A percentile compares a stretch with the other conserved stretches of the same genome.
Conservation (phyloP, 2,888 invertebrate genomes). For the Platycheirus rosarum region DNA sequence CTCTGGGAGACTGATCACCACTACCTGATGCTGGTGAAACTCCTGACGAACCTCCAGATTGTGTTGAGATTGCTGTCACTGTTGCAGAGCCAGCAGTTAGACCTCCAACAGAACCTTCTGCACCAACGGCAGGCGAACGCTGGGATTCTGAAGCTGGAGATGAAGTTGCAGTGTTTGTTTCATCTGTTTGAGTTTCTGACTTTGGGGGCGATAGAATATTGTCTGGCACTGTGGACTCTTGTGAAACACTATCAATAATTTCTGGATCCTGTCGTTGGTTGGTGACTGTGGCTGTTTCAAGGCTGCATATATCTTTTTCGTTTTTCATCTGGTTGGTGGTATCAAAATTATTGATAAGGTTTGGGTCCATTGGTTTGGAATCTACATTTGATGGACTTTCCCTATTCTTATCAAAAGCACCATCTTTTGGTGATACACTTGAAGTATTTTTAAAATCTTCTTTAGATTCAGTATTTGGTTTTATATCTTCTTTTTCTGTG, state of each 20-base stretch:
- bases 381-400: conserved; percentile 19
- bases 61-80: conserved; percentile 33
- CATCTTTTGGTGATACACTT: conserved; percentile 59
- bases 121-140: conserved; percentile 76
- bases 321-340: conserved; percentile 48
- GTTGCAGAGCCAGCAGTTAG: conserved; percentile 30
- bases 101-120: conserved; percentile 19
- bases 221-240: conserved; percentile 77
- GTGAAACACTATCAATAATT: conserved; percentile 66
- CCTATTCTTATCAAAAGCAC: conserved; percentile 6
- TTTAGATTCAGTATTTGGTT: conserved; percentile 22
- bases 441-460: conserved; percentile 18
- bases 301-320: conserved; percentile 42
- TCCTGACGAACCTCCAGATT: conserved; percentile 56
- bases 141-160: conserved; percentile 80
- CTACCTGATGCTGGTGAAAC: conserved; percentile 67
- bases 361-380: conserved; percentile 18
- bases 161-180: conserved; percentile 80
- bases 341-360: conserved; percentile 32
- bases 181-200: conserved; percentile 81
- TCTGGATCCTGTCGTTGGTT: conserved; percentile 62
- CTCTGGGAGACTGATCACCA: conserved; percentile 65
- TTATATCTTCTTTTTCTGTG: conserved; percentile 8
- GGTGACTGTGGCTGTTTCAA: conserved; percentile 24
- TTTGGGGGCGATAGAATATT: conserved; percentile 80